Conservation (phyloP, 2,113 vertebrate genomes). For the Tringa solitaria region DNA sequence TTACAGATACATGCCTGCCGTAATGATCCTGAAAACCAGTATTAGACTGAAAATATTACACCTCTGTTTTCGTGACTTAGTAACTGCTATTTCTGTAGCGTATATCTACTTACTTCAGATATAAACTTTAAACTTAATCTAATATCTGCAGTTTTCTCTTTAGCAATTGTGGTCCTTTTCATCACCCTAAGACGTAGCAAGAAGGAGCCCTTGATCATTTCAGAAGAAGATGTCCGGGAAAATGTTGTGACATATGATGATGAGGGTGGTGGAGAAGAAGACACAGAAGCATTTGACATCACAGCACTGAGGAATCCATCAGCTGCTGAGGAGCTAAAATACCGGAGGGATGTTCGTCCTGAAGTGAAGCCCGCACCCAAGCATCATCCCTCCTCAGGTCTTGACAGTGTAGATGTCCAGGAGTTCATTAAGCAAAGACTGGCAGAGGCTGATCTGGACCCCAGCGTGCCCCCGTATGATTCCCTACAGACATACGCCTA, state of each 20-base stretch:
- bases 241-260: conserved; percentile 98
- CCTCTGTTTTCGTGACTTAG: background rate
- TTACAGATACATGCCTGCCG: fast-evolving
- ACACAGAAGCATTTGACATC: conserved; percentile 98
- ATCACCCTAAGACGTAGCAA: conserved; percentile 90
- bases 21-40: background rate
- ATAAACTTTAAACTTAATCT: conserved; percentile 35
- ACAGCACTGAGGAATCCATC: conserved; percentile 89
- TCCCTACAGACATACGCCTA: conserved; percentile 97
- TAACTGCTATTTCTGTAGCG: background rate
- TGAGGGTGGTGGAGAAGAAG: conserved; percentile 94
- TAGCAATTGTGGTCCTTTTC: conserved; percentile 95
- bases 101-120: background rate
- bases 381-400: conserved; percentile 71
- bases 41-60: background rate
- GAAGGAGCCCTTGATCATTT: conserved; percentile 94
- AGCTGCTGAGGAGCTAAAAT: conserved; percentile 90
- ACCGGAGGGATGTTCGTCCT: conserved; percentile 87
- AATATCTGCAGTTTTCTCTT: conserved; percentile 57
- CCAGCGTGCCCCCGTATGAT: conserved; percentile 91
- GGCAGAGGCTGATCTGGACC: conserved; percentile 90
- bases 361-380: conserved; percentile 73
- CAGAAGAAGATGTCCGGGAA: conserved; percentile 93
- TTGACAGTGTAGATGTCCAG: conserved; percentile 85
- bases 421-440: conserved; percentile 90